Percentiles rank a stretch among this genome's conserved stretches.
Evolutionary conservation across 2,797 vertebrate species (phyloP).

Genomic region (Eulemur rubriventer): DNA sequence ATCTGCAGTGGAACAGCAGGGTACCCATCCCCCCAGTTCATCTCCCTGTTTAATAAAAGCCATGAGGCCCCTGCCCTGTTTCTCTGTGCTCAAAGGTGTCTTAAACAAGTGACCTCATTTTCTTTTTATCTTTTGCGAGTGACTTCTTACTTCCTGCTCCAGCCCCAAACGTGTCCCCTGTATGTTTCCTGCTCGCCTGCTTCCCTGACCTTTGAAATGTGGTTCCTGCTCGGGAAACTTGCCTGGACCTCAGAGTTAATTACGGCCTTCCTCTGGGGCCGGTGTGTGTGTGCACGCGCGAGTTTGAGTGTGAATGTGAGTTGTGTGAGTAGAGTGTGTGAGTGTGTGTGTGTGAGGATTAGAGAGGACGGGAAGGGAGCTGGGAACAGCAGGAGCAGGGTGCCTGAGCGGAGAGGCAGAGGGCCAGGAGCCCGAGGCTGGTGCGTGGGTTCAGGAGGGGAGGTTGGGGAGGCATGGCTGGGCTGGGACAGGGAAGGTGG

Average conservation of each 20-base stretch:
- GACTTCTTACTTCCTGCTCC: slow-evolving; percentile 62
- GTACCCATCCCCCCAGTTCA: not conserved
- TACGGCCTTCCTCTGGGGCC: not conserved
- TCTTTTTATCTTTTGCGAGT: not conserved
- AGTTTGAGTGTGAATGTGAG: not conserved
- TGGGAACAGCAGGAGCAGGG: not conserved
- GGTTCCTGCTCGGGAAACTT: slow-evolving; percentile 52
- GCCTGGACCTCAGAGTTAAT: slow-evolving; percentile 46
- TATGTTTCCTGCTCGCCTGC: slow-evolving; percentile 6
- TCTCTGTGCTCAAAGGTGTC: not conserved
- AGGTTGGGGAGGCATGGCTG: not conserved
- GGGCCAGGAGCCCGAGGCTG: no score
- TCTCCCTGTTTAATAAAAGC: not conserved
- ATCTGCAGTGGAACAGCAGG: not conserved
- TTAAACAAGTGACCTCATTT: not conserved
- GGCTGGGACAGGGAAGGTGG: not conserved
- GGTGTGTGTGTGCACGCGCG: not conserved
- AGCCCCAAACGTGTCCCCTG: not conserved
- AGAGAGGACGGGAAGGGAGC: not conserved
- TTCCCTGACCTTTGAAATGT: slow-evolving; percentile 62
- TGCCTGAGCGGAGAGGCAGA: not conserved
- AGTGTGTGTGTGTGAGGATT: not conserved
- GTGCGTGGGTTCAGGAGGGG: not conserved
- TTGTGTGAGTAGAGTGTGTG: not conserved
- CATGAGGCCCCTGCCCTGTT: not conserved